A percentile compares a stretch with the other conserved stretches of the same genome.
phyloP scores from a whole-genome alignment of 2,888 invertebrate species.

The Eurois occulta region DNA sequence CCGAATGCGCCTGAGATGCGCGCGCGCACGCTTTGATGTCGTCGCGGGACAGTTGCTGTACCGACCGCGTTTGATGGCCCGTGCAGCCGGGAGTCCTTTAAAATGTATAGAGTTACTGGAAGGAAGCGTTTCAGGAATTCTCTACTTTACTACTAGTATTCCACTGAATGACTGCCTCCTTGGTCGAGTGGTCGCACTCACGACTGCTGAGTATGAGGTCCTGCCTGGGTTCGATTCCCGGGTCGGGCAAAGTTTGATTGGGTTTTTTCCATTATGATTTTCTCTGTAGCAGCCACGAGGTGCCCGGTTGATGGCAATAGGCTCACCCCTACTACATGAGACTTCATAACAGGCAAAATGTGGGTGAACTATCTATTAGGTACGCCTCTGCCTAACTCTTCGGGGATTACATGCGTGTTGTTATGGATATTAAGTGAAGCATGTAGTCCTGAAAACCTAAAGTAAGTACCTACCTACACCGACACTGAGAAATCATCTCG shows the following conservation, averaged over 20 bases:
- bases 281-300: too few species aligned
- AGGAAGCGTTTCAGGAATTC: slow-evolving; percentile 35
- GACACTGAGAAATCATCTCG: background rate
- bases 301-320: too few species aligned
- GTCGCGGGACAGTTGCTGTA: slow-evolving; percentile 66
- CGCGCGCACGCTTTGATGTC: slow-evolving; percentile 80
- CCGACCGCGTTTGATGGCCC: slow-evolving; percentile 59
- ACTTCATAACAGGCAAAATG: too few species aligned
- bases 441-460: background rate
- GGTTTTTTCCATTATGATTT: too few species aligned
- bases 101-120: slow-evolving; percentile 41
- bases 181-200: background rate
- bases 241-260: too few species aligned
- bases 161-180: background rate
- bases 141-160: background rate
- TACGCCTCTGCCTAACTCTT: background rate
- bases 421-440: background rate
- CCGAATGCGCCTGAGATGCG: slow-evolving; percentile 66
- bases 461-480: background rate
- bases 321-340: too few species aligned
- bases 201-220: too few species aligned
- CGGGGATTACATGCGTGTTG: too few species aligned
- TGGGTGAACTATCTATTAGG: background rate
- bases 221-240: too few species aligned
- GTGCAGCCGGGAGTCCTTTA: slow-evolving; percentile 49